phyloP scores from a whole-genome alignment of 2,888 invertebrate species.

The Blastobasis adustella region DNA sequence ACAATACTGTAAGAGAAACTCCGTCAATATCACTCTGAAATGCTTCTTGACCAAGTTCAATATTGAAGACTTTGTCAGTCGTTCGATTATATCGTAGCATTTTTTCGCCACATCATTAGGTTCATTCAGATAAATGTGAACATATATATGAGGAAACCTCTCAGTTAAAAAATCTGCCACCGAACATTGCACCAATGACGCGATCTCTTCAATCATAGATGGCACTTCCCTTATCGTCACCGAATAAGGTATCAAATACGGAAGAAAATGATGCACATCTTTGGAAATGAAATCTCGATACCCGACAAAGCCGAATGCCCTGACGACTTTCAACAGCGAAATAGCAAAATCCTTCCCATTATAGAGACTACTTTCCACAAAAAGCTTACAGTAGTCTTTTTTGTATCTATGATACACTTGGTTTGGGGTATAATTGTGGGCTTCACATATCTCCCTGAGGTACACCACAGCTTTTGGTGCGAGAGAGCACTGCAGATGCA shows the following conservation, averaged over 20 bases:
- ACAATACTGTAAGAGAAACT: constrained; percentile 78
- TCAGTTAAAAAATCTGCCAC: constrained; percentile 76
- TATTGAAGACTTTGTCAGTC: constrained; percentile 71
- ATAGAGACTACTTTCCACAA: constrained; percentile 76
- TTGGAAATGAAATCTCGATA: constrained; percentile 81
- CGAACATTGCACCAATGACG: constrained; percentile 72
- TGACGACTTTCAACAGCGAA: constrained; percentile 76
- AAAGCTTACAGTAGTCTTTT: constrained; percentile 75
- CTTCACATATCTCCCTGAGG: constrained; percentile 73
- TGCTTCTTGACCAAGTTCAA: constrained; percentile 78
- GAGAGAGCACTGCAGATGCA: constrained; percentile 76
- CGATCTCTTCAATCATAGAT: constrained; percentile 78
- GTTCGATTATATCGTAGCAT: constrained; percentile 78
- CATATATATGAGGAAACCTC: constrained; percentile 82
- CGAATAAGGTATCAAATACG: constrained; percentile 76
- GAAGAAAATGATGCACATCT: constrained; percentile 80
- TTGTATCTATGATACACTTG: constrained; percentile 77
- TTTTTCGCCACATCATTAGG: constrained; percentile 70
- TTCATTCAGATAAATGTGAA: constrained; percentile 80
- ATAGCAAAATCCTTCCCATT: constrained; percentile 73
- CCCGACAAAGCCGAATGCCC: constrained; percentile 80
- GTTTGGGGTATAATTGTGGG: constrained; percentile 68
- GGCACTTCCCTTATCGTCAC: constrained; percentile 72
- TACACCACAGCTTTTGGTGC: constrained; percentile 73
- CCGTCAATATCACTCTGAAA: constrained; percentile 78